Evolutionary conservation across 1,140 invertebrate genomes (phyloP).

Genomic region (Trichogramma pretiosum): DNA sequence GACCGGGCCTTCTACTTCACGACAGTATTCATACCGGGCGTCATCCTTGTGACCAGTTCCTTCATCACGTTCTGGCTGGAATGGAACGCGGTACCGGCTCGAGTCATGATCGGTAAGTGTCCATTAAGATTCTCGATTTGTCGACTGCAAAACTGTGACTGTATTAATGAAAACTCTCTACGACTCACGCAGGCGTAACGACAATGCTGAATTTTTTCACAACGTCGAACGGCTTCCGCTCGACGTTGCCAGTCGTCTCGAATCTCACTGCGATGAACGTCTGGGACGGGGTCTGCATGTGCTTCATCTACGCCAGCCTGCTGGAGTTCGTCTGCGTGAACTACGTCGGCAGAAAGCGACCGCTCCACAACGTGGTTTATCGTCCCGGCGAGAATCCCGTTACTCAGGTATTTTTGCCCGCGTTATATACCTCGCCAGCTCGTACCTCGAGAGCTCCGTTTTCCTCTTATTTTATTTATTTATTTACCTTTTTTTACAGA

Average conservation of each 20-base stretch:
- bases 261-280: slow-evolving; percentile 93
- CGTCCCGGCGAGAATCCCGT: slow-evolving; percentile 81
- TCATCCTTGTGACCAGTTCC: slow-evolving; percentile 88
- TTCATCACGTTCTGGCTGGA: slow-evolving; percentile 94
- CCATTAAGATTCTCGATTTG: no score
- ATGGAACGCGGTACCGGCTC: slow-evolving; percentile 90
- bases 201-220: slow-evolving; percentile 98
- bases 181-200: slow-evolving; percentile 83
- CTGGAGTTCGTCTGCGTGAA: slow-evolving; percentile 91
- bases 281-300: slow-evolving; percentile 94
- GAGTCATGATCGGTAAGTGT: slow-evolving; percentile 79
- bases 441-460: no score
- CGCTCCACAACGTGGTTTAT: slow-evolving; percentile 80
- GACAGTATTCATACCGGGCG: slow-evolving; percentile 90
- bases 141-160: no score
- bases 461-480: no score
- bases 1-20: slow-evolving; percentile 94
- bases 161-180: no score
- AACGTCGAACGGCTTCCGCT: slow-evolving; percentile 81
- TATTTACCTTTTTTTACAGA: no score
- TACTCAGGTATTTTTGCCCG: slow-evolving; percentile 61
- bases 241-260: slow-evolving; percentile 83
- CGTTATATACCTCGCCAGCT: no score
- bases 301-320: slow-evolving; percentile 88
- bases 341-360: slow-evolving; percentile 85